A percentile compares a stretch with the other conserved stretches of the same genome.
phyloP scores from a whole-genome alignment of 2,113 vertebrate species.

The Prinia subflava region DNA sequence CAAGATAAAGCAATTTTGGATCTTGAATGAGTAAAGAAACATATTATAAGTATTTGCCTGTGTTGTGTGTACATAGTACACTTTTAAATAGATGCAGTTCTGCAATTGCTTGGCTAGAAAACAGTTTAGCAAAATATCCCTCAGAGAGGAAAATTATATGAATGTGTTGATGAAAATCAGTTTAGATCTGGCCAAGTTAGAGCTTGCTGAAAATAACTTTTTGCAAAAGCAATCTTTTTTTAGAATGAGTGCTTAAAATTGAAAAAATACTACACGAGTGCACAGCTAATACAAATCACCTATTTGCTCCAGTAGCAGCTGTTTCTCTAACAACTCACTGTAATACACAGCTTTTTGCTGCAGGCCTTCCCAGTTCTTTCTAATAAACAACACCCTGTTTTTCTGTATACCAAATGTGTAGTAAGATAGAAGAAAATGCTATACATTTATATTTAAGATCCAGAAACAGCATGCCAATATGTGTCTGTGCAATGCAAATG shows the following conservation, averaged over 20 bases:
- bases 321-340: background rate
- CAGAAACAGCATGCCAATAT: accelerated
- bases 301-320: background rate
- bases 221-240: background rate
- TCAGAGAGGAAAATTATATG: background rate
- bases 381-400: background rate
- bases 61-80: background rate
- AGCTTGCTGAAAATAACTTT: background rate
- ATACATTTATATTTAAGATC: background rate
- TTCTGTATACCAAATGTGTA: background rate
- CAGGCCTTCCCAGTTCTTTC: background rate
- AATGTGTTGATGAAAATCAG: background rate
- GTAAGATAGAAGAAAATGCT: background rate
- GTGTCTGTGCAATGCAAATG: background rate
- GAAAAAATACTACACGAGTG: background rate
- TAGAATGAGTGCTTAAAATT: background rate
- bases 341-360: background rate
- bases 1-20: background rate
- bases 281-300: background rate
- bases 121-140: background rate
- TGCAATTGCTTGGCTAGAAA: background rate
- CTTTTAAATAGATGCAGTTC: background rate
- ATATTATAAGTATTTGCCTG: background rate
- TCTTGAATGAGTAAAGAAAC: background rate
- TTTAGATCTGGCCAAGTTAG: background rate